A percentile compares a stretch with the other conserved stretches of the same genome.
Evolutionary conservation across 2,888 invertebrate species (phyloP).

Genomic region (Macrostomum cliftonense): DNA sequence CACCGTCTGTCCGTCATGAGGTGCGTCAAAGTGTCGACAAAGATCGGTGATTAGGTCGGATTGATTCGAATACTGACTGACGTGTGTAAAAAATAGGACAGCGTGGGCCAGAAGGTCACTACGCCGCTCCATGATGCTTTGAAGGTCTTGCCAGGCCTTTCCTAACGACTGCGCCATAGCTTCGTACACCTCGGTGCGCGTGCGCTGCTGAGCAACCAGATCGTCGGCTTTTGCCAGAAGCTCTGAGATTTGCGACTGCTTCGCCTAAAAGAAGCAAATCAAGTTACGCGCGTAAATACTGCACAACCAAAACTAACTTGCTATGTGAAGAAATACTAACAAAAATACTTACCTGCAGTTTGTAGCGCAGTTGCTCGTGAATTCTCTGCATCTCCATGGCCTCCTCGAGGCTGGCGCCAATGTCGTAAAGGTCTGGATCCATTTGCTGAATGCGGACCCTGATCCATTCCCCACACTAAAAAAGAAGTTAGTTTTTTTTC

Average conservation of each 20-base stretch:
- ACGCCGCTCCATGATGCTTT: constrained; percentile 55
- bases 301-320: no score
- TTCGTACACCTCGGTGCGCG: constrained; percentile 56
- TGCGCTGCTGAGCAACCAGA: constrained; percentile 48
- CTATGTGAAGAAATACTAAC: not conserved
- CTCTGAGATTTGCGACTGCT: constrained; percentile 70
- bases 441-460: constrained; percentile 66
- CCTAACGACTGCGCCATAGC: constrained; percentile 59
- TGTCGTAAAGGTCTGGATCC: constrained; percentile 58
- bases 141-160: constrained; percentile 58
- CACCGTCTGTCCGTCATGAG: no score
- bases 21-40: no score
- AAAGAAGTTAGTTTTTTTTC: not conserved
- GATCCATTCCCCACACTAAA: constrained; percentile 60
- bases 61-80: constrained; percentile 3
- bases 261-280: constrained; percentile 45
- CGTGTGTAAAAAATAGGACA: constrained; percentile 49
- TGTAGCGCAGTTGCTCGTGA: constrained; percentile 61
- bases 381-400: constrained; percentile 54
- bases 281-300: no score
- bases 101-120: constrained; percentile 58
- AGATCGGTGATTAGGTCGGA: no score
- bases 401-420: constrained; percentile 57
- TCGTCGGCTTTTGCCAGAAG: constrained; percentile 67
- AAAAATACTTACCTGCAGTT: constrained; percentile 50